A percentile compares a stretch with the other conserved stretches of the same genome.
Conservation (phyloP, 2,888 invertebrate species). For the Pinctada fucata region DNA sequence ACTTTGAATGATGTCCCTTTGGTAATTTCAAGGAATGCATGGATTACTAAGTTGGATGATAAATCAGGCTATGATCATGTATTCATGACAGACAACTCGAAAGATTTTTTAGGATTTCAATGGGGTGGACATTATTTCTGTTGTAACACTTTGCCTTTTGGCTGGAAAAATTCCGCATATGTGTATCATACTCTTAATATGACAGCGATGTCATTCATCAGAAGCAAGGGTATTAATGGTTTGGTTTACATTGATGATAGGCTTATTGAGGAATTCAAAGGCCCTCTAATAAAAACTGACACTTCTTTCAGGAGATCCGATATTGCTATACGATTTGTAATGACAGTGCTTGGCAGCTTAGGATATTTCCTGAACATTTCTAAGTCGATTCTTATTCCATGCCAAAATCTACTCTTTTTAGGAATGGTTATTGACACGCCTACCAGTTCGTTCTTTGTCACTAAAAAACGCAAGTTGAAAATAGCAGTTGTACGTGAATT, state of each 20-base stretch:
- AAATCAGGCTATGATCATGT: slow-evolving; percentile 19
- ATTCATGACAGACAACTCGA: slow-evolving; percentile 18
- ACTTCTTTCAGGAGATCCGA: slow-evolving; percentile 1
- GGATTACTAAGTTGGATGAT: slow-evolving; percentile 11
- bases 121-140: slow-evolving; percentile 31
- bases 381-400: slow-evolving; percentile 14
- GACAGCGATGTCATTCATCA: slow-evolving; percentile 16
- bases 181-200: slow-evolving; percentile 24
- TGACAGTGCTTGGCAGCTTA: slow-evolving; percentile 11
- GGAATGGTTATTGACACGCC: slow-evolving; percentile 18
- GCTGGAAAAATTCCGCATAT: slow-evolving; percentile 23
- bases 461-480: slow-evolving; percentile 20
- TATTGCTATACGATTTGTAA: slow-evolving; percentile 19
- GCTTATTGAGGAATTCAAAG: slow-evolving; percentile 24
- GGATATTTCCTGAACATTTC: slow-evolving; percentile 14
- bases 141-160: slow-evolving; percentile 27
- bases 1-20: slow-evolving; percentile 11
- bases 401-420: slow-evolving; percentile 13
- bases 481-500: background rate
- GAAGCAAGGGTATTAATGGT: background rate
- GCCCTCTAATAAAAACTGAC: background rate
- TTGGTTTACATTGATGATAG: slow-evolving; percentile 30
- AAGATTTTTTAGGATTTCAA: slow-evolving; percentile 16
- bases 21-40: background rate
- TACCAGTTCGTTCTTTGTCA: slow-evolving; percentile 16